phyloP scores from a whole-genome alignment of 2,113 vertebrate species.

The Corythoichthys intestinalis region DNA sequence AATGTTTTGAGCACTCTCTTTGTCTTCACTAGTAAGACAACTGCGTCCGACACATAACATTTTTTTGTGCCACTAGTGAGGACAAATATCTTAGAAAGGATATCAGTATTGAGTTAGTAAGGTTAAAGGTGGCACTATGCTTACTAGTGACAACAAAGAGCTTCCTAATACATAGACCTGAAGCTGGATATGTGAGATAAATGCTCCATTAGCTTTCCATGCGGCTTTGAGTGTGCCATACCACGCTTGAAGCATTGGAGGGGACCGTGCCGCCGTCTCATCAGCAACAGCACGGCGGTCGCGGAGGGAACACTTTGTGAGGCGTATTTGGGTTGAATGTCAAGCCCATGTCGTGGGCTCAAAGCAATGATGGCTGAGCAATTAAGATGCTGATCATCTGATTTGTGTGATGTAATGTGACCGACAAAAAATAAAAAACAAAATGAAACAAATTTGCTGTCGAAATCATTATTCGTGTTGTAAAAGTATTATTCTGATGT shows the following conservation, averaged over 20 bases:
- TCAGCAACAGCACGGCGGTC: conserved; percentile 35
- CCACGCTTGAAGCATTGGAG: background rate
- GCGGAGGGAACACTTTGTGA: conserved; percentile 56
- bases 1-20: background rate
- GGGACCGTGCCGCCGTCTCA: background rate
- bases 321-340: conserved; percentile 68
- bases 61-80: background rate
- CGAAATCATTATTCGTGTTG: background rate
- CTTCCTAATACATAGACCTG: too few species aligned
- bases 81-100: too few species aligned
- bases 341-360: conserved; percentile 56
- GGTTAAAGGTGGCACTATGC: too few species aligned
- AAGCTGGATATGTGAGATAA: background rate
- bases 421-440: conserved; percentile 71
- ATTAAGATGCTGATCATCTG: conserved; percentile 66
- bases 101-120: too few species aligned
- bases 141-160: too few species aligned
- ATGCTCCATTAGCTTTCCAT: background rate
- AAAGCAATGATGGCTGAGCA: conserved; percentile 58
- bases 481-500: background rate
- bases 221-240: background rate
- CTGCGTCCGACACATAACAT: background rate
- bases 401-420: conserved; percentile 70
- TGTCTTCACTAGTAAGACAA: background rate
- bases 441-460: conserved; percentile 33